Evolutionary conservation across 2,113 vertebrate species (phyloP), one percentile per base, ranked within the genome.

Genomic region (Antechinus stuartii): DNA sequence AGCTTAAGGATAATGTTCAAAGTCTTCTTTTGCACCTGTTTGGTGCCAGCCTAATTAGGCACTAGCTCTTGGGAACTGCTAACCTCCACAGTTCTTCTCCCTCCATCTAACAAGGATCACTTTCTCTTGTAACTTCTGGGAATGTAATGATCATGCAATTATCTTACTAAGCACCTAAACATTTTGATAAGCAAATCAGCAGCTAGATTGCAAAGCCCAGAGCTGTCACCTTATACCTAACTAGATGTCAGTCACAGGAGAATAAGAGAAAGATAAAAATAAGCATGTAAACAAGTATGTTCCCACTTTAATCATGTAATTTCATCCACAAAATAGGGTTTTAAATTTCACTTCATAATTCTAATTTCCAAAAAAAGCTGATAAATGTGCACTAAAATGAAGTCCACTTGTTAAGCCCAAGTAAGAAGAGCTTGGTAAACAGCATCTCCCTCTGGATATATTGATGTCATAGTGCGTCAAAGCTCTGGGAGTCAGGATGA

Each of bases 121-220:
- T 92, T 97, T 96, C 93, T 98, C 57, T 97, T 96, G 95, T 94
- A 98, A 96, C 96, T 97, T 97, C 95, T 97, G 96, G 95, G 97
- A 96, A 92, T 97, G 94, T 93, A 98, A 98, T 97, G 97, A 97
- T 96, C 96, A 93, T 96, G 91, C 95, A 98, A 98, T 98, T 98
- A 97, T 93, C 96, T 95, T 95, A 92, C 91, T 97, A 98, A 98
- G 96, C 95, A 97, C 89, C 96, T 53, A 98, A 95, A 97, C 91
- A 96, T 92, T 97, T 84, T 97, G 95, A 97, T 94, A 95, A 95
- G 94, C 94, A 96, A 92, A 96, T 94, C 90, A 96, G 94, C 30
- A 89, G 96, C 35, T 94, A 96, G 97, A 95, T 91, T 97, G 92
- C 92, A 96, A 95, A 96, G 46, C 47, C 55, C 53, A 94, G 42